These are phyloP conservation scores for Tragelaphus strepsiceros DNA, from an alignment of 2,113 vertebrate species.

Conservation along the genomic window DNA sequence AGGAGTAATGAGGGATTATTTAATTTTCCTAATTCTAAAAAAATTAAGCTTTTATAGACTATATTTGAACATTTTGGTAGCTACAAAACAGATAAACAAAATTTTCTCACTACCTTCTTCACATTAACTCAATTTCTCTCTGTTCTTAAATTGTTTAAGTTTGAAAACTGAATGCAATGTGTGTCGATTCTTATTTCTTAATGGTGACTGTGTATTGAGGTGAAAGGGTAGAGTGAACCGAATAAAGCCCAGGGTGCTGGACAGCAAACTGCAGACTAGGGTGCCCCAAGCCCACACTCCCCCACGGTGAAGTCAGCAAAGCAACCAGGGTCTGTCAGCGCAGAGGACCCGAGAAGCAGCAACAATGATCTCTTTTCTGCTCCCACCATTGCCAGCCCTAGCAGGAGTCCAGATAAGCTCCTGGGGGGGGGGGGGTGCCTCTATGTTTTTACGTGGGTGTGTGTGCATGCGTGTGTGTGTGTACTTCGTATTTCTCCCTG, in stretches of 20 bases:
- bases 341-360: not conserved
- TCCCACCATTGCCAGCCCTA: not conserved
- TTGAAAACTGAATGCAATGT: not conserved
- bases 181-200: not conserved
- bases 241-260: accelerated
- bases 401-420: not conserved
- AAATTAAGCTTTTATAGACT: not conserved
- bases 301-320: not conserved
- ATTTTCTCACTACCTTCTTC: not conserved
- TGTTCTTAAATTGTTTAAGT: not conserved
- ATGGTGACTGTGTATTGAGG: not conserved
- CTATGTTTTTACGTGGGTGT: no score
- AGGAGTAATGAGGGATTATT: not conserved
- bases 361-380: not conserved
- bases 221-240: not conserved
- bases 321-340: not conserved
- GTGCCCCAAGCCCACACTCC: not conserved
- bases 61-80: not conserved
- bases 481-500: not conserved
- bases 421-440: not conserved
- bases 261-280: not conserved
- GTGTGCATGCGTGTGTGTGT: accelerated
- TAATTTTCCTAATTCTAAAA: not conserved
- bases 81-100: not conserved
- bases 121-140: not conserved